phyloP scores from a whole-genome alignment of 2,797 vertebrate genomes.

The Leuciscus waleckii region DNA sequence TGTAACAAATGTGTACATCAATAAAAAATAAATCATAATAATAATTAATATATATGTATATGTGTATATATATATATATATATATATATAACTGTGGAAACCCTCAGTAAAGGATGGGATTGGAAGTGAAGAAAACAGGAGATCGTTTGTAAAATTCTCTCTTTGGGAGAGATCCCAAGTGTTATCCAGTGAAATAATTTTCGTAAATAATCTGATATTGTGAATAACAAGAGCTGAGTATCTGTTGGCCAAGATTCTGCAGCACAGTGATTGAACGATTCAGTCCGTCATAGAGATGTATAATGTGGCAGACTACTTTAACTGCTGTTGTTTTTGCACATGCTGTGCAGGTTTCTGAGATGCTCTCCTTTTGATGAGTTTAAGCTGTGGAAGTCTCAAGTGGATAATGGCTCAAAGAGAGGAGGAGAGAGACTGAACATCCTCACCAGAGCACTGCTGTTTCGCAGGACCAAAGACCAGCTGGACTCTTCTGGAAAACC shows the following conservation, averaged over 20 bases:
- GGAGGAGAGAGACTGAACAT: slow-evolving; percentile 91
- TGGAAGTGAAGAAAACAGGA: no score
- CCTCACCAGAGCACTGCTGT: slow-evolving; percentile 88
- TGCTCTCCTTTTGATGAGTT: slow-evolving; percentile 94
- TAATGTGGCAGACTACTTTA: background rate
- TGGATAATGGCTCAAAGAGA: slow-evolving; percentile 92
- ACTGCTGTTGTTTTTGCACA: background rate
- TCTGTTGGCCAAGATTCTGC: background rate
- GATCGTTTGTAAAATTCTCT: background rate
- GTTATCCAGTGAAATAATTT: background rate
- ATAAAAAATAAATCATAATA: no score
- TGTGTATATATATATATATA: no score
- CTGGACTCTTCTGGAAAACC: slow-evolving; percentile 82
- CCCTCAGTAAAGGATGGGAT: no score
- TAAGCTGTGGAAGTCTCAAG: slow-evolving; percentile 93
- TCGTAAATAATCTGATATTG: background rate
- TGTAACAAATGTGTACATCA: background rate
- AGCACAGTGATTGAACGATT: background rate
- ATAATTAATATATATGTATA: no score
- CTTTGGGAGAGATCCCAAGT: background rate
- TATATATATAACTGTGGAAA: background rate
- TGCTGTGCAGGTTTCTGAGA: slow-evolving; percentile 85
- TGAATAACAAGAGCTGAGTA: background rate
- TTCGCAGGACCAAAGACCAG: slow-evolving; percentile 91
- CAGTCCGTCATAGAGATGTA: background rate